phyloP scores from a whole-genome alignment of 2,888 invertebrate genomes.

The Osedax fenrisi region DNA sequence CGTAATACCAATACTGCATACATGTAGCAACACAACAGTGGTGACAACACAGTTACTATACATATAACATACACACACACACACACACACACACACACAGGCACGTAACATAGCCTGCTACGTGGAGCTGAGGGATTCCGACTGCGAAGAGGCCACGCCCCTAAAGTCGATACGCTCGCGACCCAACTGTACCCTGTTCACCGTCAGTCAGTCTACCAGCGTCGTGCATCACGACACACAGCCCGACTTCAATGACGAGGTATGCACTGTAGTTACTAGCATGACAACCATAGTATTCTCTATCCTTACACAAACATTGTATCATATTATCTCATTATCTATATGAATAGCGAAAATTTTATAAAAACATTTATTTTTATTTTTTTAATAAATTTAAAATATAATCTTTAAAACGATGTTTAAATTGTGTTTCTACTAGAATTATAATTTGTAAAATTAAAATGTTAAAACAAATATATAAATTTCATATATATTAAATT shows the following conservation, averaged over 20 bases:
- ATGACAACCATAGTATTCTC: not conserved
- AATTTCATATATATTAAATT: too few relatives aligned
- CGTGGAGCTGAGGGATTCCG: constrained; percentile 73
- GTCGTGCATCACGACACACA: constrained; percentile 78
- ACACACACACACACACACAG: constrained; percentile 41
- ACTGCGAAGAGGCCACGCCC: constrained; percentile 62
- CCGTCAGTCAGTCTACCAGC: constrained; percentile 55
- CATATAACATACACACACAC: not conserved
- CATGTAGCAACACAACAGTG: not conserved
- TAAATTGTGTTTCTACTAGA: too few relatives aligned
- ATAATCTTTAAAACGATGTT: too few relatives aligned
- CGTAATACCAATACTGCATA: not conserved
- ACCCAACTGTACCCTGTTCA: constrained; percentile 58
- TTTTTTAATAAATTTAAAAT: too few relatives aligned
- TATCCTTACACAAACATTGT: too few relatives aligned
- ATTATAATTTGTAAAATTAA: too few relatives aligned
- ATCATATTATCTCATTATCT: too few relatives aligned
- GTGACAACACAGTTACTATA: not conserved
- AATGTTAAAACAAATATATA: too few relatives aligned
- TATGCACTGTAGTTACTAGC: constrained; percentile 35
- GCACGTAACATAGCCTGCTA: constrained; percentile 87
- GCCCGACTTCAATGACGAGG: constrained; percentile 81
- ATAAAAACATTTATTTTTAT: too few relatives aligned
- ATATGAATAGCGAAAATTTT: too few relatives aligned
- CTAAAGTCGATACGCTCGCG: constrained; percentile 70